These are phyloP conservation scores for Drosophila quinaria DNA, from an alignment of 2,888 invertebrate species.

Conservation along the genomic window DNA sequence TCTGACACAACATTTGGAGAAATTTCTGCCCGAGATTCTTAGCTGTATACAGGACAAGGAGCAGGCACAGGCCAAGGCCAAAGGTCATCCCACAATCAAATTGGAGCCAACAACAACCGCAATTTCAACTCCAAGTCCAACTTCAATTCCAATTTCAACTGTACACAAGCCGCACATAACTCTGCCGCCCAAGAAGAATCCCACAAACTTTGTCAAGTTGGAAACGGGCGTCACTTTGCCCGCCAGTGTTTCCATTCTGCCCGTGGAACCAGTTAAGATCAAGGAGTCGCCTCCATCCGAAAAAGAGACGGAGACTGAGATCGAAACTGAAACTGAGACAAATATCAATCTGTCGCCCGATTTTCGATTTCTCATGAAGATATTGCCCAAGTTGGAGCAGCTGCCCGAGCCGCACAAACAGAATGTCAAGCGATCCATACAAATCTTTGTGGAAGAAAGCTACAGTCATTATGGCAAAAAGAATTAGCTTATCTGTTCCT, in stretches of 20 bases:
- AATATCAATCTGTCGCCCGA: slow-evolving; percentile 84
- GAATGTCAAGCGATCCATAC: slow-evolving; percentile 83
- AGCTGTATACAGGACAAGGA: slow-evolving; percentile 79
- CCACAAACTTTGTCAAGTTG: slow-evolving; percentile 69
- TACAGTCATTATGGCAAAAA: slow-evolving; percentile 68
- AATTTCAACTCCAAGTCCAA: slow-evolving; percentile 1
- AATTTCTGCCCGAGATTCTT: slow-evolving; percentile 83
- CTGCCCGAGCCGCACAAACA: slow-evolving; percentile 83
- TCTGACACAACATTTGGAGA: slow-evolving; percentile 82
- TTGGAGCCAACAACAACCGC: slow-evolving; percentile 5
- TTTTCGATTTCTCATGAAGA: slow-evolving; percentile 84
- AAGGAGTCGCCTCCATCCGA: slow-evolving; percentile 4
- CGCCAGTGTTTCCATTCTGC: slow-evolving; percentile 34
- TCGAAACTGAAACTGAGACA: slow-evolving; percentile 57
- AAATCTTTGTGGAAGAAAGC: slow-evolving; percentile 82
- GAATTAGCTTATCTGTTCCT: slow-evolving; percentile 38
- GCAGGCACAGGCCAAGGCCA: slow-evolving; percentile 41
- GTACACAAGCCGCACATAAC: slow-evolving; percentile 74
- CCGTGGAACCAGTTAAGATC: slow-evolving; percentile 32
- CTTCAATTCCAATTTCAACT: background rate
- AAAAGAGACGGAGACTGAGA: slow-evolving; percentile 56
- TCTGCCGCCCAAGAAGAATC: slow-evolving; percentile 83
- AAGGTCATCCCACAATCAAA: slow-evolving; percentile 18
- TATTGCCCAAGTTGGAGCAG: slow-evolving; percentile 83
- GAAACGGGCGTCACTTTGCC: slow-evolving; percentile 18